These are phyloP conservation scores for Frankliniella intonsa DNA, from an alignment of 2,888 invertebrate genomes.

Conservation along the genomic window DNA sequence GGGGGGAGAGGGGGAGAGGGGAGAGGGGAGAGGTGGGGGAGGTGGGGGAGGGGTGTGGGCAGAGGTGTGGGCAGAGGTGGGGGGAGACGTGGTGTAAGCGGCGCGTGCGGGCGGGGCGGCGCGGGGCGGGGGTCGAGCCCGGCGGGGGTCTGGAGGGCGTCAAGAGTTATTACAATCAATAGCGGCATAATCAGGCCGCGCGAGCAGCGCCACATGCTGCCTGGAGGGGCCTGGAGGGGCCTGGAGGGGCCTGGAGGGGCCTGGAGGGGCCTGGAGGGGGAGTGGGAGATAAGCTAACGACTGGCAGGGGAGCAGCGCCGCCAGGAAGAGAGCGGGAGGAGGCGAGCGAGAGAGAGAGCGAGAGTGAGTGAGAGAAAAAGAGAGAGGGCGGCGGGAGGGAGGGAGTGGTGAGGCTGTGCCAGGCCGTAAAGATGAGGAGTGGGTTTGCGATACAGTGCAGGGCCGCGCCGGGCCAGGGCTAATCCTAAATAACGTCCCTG, in stretches of 20 bases:
- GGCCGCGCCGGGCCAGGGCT: too few species aligned
- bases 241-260: neutral
- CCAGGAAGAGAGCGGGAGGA: neutral
- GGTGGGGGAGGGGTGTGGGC: too few species aligned
- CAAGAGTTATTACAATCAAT: conserved; percentile 14
- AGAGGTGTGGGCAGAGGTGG: neutral
- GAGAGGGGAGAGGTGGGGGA: neutral
- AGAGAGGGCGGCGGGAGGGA: too few species aligned
- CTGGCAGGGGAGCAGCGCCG: neutral
- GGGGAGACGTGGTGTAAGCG: neutral
- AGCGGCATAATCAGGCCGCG: conserved; percentile 1
- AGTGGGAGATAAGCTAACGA: neutral
- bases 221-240: neutral
- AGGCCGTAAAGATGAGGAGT: too few species aligned
- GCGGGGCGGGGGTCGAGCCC: too few species aligned
- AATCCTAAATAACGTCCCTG: too few species aligned
- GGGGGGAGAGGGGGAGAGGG: neutral
- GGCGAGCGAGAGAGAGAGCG: neutral
- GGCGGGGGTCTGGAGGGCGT: neutral
- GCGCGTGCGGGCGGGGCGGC: neutral
- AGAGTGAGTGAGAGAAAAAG: too few species aligned
- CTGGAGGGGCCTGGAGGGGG: neutral
- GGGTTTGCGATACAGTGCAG: too few species aligned
- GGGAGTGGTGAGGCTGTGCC: too few species aligned
- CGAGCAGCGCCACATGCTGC: too few species aligned